Conservation (phyloP, 1,140 invertebrate genomes). For the Micrasema longulum region DNA sequence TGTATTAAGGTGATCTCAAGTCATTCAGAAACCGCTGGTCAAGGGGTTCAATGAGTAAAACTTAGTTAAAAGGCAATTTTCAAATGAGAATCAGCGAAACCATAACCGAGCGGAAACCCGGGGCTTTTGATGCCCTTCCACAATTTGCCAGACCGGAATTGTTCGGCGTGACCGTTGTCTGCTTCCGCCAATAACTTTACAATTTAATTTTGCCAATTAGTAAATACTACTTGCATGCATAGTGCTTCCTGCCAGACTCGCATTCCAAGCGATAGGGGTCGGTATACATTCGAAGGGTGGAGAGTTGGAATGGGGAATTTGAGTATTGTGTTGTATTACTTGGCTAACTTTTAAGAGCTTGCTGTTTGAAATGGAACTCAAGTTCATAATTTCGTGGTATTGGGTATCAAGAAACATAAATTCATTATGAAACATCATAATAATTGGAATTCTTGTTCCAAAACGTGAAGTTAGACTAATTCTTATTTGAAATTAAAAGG, state of each 20-base stretch:
- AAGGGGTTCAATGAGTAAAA: neutral
- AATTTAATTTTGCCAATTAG: conserved; percentile 53
- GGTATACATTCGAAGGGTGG: neutral
- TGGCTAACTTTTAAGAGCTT: conserved; percentile 11
- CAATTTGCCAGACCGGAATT: neutral
- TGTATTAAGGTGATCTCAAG: conserved; percentile 27
- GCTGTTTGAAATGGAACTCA: too few relatives aligned
- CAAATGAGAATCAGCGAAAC: too few relatives aligned
- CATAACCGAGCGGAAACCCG: too few relatives aligned
- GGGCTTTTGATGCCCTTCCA: too few relatives aligned
- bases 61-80: too few relatives aligned
- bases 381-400: too few relatives aligned
- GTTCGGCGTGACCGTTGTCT: conserved; percentile 15
- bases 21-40: conserved; percentile 6
- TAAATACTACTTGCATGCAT: conserved; percentile 11
- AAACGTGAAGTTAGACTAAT: too few relatives aligned
- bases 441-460: too few relatives aligned
- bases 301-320: neutral
- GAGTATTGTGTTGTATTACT: conserved; percentile 5
- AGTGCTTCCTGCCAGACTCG: conserved; percentile 37
- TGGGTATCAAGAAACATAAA: neutral
- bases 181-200: conserved; percentile 51
- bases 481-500: too few relatives aligned
- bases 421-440: too few relatives aligned
- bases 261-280: conserved; percentile 3